These are phyloP conservation scores for Corbicula japonica DNA, from an alignment of 2,888 invertebrate species.

Conservation along the genomic window DNA sequence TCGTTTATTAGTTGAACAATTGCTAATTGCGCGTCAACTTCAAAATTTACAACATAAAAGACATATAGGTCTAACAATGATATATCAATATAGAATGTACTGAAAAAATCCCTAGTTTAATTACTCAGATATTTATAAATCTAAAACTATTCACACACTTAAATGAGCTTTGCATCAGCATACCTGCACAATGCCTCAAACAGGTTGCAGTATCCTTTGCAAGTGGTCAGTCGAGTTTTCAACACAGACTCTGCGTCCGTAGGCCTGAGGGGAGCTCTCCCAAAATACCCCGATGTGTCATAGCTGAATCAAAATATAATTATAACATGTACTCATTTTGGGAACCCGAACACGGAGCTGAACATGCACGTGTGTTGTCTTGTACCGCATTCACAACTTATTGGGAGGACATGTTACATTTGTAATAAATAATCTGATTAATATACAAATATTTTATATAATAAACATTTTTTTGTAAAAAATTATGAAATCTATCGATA, in stretches of 20 bases:
- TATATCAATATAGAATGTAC: too few relatives aligned
- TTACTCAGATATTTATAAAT: too few relatives aligned
- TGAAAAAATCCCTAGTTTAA: too few relatives aligned
- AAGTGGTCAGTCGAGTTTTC: constrained; percentile 42
- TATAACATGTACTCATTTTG: not conserved
- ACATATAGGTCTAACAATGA: too few relatives aligned
- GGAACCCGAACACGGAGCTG: not conserved
- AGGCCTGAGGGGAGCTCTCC: constrained; percentile 31
- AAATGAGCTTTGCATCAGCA: too few relatives aligned
- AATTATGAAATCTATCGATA: too few relatives aligned
- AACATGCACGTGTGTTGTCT: not conserved
- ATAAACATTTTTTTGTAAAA: too few relatives aligned
- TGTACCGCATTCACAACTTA: not conserved
- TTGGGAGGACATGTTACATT: not conserved
- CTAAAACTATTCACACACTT: too few relatives aligned
- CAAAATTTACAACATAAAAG: too few relatives aligned
- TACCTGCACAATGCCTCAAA: constrained; percentile 62
- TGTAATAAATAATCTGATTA: not conserved
- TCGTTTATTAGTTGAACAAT: too few relatives aligned
- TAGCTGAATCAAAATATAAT: constrained; percentile 35
- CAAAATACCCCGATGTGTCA: constrained; percentile 62
- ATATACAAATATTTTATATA: too few relatives aligned
- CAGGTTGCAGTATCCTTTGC: constrained; percentile 57
- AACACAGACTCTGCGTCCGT: constrained; percentile 56
- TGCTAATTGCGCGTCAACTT: too few relatives aligned